These are phyloP conservation scores for Macrotis lagotis DNA, from an alignment of 2,113 vertebrate species.

Conservation along the genomic window DNA sequence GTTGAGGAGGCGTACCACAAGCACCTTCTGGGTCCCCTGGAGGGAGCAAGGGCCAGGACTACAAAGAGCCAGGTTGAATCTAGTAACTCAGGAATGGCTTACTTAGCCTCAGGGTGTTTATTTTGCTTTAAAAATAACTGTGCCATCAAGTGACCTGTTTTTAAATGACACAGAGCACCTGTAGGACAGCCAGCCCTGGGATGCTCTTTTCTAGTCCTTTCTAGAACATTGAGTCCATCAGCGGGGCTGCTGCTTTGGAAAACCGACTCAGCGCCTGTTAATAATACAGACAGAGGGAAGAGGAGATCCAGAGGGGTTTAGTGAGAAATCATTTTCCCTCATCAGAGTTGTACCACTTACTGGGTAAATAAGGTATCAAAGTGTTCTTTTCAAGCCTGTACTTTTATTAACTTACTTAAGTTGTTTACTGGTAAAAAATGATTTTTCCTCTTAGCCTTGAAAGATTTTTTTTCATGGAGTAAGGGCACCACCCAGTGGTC, in stretches of 20 bases:
- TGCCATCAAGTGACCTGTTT: constrained; percentile 48
- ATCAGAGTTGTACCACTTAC: background rate
- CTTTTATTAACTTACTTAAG: background rate
- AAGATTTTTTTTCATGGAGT: background rate
- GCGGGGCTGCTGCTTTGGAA: background rate
- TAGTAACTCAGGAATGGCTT: background rate
- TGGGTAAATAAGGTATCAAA: background rate
- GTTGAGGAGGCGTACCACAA: background rate
- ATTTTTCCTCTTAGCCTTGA: background rate
- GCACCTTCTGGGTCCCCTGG: background rate
- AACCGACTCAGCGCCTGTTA: background rate
- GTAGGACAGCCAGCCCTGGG: background rate
- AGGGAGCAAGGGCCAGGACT: background rate
- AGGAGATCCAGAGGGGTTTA: background rate
- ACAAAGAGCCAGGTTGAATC: background rate
- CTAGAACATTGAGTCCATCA: background rate
- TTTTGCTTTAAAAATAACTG: background rate
- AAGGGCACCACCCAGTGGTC: constrained; percentile 68
- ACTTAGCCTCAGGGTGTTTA: background rate
- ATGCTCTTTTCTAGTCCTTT: background rate
- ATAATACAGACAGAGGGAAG: background rate
- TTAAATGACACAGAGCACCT: background rate
- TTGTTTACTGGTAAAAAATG: background rate
- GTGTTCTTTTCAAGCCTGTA: background rate
- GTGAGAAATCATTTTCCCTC: background rate